Percentiles rank a stretch among this genome's conserved stretches.
phyloP scores from a whole-genome alignment of 1,140 invertebrate genomes.

The Phortica variegata region DNA sequence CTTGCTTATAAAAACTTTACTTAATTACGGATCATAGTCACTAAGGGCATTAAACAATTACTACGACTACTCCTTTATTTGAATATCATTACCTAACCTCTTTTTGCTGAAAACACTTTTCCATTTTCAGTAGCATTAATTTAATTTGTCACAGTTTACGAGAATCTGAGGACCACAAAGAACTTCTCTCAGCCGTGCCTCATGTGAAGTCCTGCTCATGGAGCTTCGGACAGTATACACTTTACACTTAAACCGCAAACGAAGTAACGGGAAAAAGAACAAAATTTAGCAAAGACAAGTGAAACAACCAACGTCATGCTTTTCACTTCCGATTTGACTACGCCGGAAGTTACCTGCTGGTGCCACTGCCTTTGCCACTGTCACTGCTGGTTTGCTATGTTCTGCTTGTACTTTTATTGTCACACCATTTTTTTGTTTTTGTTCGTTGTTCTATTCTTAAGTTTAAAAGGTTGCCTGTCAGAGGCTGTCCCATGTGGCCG shows the following conservation, averaged over 20 bases:
- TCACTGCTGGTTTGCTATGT: conserved; percentile 51
- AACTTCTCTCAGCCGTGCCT: conserved; percentile 3
- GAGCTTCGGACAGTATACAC: conserved; percentile 22
- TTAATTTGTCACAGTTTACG: conserved; percentile 56
- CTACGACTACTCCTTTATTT: conserved; percentile 24
- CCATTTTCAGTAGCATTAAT: conserved; percentile 50
- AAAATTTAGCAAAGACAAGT: conserved; percentile 33
- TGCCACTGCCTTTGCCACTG: conserved; percentile 21
- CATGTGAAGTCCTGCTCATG: not conserved
- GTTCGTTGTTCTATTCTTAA: conserved; percentile 6
- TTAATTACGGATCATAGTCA: conserved; percentile 25
- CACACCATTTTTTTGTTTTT: no score
- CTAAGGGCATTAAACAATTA: conserved; percentile 51
- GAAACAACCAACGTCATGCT: conserved; percentile 9
- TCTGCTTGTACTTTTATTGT: conserved; percentile 1
- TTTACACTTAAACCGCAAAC: conserved; percentile 52
- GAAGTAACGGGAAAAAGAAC: conserved; percentile 22
- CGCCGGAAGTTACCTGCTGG: conserved; percentile 55
- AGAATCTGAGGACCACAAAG: not conserved
- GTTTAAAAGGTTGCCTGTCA: conserved; percentile 41
- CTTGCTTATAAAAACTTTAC: not conserved
- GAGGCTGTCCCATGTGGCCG: conserved; percentile 55
- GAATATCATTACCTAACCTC: no score
- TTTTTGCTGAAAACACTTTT: conserved; percentile 19
- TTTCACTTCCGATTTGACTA: conserved; percentile 51